Evolutionary conservation across 2,113 vertebrate species (phyloP).

Genomic region (Ia io): DNA sequence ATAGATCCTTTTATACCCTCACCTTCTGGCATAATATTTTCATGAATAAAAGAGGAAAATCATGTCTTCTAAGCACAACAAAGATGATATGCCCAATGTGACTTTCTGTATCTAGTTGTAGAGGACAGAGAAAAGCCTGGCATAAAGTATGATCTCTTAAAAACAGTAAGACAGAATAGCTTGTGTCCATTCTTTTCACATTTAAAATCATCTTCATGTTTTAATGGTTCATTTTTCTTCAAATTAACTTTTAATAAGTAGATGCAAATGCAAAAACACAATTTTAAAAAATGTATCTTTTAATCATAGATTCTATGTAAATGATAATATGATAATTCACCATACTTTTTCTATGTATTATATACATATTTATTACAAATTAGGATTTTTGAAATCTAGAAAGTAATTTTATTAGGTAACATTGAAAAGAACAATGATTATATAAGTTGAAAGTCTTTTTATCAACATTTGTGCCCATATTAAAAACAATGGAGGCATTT

Average conservation of each 20-base stretch:
- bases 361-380: background rate
- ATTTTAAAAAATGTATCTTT: background rate
- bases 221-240: background rate
- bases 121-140: background rate
- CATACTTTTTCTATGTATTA: background rate
- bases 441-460: background rate
- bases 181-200: background rate
- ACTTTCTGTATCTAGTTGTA: slow-evolving; percentile 5
- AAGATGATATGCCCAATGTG: slow-evolving; percentile 11
- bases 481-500: background rate
- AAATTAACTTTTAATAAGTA: background rate
- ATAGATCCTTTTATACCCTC: background rate
- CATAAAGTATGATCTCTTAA: background rate
- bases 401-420: background rate
- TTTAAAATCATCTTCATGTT: background rate
- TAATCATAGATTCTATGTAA: background rate
- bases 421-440: background rate
- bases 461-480: background rate
- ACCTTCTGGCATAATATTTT: background rate
- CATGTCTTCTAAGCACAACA: slow-evolving; percentile 1
- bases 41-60: slow-evolving; percentile 35
- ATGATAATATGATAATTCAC: background rate
- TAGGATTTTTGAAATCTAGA: background rate
- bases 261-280: background rate
- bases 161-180: background rate